These are phyloP conservation scores for Mythimna lalbum DNA, from an alignment of 2,888 invertebrate genomes.

Conservation along the genomic window DNA sequence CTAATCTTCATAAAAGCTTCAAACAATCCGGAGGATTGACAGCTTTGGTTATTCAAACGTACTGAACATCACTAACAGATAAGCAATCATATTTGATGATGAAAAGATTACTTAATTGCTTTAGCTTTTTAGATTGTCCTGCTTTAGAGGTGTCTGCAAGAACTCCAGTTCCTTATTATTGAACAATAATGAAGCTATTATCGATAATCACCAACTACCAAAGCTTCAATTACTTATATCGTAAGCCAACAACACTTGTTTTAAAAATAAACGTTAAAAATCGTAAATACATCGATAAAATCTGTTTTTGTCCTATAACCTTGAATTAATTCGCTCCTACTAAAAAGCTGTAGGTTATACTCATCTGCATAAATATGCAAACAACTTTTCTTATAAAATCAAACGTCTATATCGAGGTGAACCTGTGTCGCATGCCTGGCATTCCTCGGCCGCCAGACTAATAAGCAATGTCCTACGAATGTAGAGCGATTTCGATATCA, in stretches of 20 bases:
- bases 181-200: slow-evolving; percentile 32
- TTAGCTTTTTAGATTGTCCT: slow-evolving; percentile 62
- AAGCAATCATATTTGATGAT: slow-evolving; percentile 62
- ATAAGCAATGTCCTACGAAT: slow-evolving; percentile 53
- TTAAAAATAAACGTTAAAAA: slow-evolving; percentile 7
- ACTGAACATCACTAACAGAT: slow-evolving; percentile 58
- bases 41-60: slow-evolving; percentile 56
- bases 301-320: slow-evolving; percentile 39
- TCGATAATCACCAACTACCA: slow-evolving; percentile 44
- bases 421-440: slow-evolving; percentile 71
- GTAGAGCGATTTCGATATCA: slow-evolving; percentile 57
- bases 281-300: slow-evolving; percentile 1
- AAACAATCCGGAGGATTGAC: not conserved
- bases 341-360: slow-evolving; percentile 63
- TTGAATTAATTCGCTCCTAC: slow-evolving; percentile 53
- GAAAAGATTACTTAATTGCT: slow-evolving; percentile 67
- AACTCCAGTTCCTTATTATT: slow-evolving; percentile 31
- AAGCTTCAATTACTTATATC: slow-evolving; percentile 15
- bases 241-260: slow-evolving; percentile 13
- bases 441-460: slow-evolving; percentile 66
- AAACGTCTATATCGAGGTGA: slow-evolving; percentile 77
- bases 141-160: slow-evolving; percentile 58
- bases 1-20: not conserved
- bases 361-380: slow-evolving; percentile 72
- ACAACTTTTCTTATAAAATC: slow-evolving; percentile 80